A percentile compares a stretch with the other conserved stretches of the same genome.
These are phyloP conservation scores for Schizotus pectinicornis DNA, from an alignment of 2,888 invertebrate species.

Conservation along the genomic window DNA sequence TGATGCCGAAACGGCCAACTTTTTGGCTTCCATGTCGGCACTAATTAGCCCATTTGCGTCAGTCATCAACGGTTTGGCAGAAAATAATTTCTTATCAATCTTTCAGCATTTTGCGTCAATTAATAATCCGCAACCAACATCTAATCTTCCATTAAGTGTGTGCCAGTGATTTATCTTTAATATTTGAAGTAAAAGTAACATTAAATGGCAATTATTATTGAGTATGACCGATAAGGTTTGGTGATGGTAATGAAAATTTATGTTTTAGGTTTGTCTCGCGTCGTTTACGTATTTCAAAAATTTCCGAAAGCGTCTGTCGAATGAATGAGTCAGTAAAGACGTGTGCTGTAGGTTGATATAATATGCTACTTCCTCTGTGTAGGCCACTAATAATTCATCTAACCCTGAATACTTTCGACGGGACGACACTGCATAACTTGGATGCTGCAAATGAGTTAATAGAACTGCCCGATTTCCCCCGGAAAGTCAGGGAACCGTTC, in stretches of 20 bases:
- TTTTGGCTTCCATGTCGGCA: not conserved
- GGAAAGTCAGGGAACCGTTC: too few species aligned
- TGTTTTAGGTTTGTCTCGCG: not conserved
- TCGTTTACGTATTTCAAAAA: constrained; percentile 11
- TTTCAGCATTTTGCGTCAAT: too few species aligned
- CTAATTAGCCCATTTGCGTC: not conserved
- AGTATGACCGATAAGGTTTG: not conserved
- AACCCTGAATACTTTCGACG: constrained; percentile 26
- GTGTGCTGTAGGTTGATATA: constrained; percentile 30
- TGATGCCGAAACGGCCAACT: not conserved
- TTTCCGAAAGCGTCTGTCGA: not conserved
- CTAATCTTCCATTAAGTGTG: too few species aligned
- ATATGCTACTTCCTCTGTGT: constrained; percentile 36
- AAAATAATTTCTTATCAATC: constrained; percentile 42
- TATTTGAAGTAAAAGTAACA: too few species aligned
- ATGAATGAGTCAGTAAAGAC: constrained; percentile 19
- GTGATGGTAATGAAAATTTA: constrained; percentile 15
- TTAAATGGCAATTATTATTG: too few species aligned
- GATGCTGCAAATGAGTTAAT: too few species aligned
- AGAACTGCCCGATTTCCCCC: too few species aligned
- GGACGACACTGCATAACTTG: constrained; percentile 1
- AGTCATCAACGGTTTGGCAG: not conserved
- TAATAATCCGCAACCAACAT: too few species aligned
- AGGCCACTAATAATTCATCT: constrained; percentile 29
- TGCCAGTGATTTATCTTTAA: too few species aligned